Base-by-base conservation (phyloP, 2,797 vertebrate species). In the Lates japonicus region DNA sequence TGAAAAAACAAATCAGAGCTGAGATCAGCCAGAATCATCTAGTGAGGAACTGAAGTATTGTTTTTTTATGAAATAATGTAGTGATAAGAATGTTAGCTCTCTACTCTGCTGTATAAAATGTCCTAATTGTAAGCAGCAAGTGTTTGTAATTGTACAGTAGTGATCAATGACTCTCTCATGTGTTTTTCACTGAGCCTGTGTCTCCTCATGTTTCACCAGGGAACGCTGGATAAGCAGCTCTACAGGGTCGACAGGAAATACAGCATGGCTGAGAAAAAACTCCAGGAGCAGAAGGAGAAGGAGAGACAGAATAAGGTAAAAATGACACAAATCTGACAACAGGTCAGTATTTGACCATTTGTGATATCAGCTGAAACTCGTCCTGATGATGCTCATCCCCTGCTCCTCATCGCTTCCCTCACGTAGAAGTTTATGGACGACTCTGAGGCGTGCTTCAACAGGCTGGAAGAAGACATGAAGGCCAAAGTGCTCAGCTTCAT, bases 271-370 rank as follows among this genome's bases (percentile, higher is more conserved):
- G 93, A 95, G 84, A 94, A 85, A 17, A 94, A 86, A 6, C 82
- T 93, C 2, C 91, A 94, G 71, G 93, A 94, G 76, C 94, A 94
- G 85, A 92, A 80, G 48, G 91, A 94, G 77, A 90, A 94, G 77
- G 94, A 95, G 86, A 76, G 77, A 12, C 88, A 92, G 59, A 93
- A 89, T n/a, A 93, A 92, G 92, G 95, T 95, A 44, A 46, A 74
- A 74, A 17, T 2, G 33, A 8, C 2, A 4, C 46, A 17, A 0
- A 8, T 37, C 2, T 29, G 0, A 14, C 10, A 39, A n/a, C 44
- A 5, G 31, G 48, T 55, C 10, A 44, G 44, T 55, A 42, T 42
- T 31, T 33, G 33, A 71, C 14, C 3, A 41, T 39, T 46, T 68
- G 13, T 5, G 29, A 10, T 13, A 39, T 35, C 10, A 46, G 1